Conservation (phyloP, 30 jellyfish, hydroid and myxozoan species). For the Hydractinia echinata region DNA sequence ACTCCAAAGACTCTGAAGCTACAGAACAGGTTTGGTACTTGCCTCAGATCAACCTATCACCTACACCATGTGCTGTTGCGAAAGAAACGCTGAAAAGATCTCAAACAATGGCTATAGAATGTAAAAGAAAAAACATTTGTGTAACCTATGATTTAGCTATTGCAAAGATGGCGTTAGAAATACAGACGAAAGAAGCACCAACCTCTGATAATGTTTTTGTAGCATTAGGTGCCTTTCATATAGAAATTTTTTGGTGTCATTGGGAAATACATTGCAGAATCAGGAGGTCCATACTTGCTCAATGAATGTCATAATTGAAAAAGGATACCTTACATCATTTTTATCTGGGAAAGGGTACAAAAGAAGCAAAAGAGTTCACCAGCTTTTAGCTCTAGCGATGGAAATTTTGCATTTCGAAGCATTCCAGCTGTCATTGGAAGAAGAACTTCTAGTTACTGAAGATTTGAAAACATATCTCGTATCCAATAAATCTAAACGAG, state of each 20-base stretch:
- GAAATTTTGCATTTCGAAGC: slow-evolving; percentile 1
- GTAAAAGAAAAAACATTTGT: neutral
- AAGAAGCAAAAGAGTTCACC: slow-evolving; percentile 2
- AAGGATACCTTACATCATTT: neutral
- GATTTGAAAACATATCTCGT: too few species aligned
- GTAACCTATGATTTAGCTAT: slow-evolving; percentile 15
- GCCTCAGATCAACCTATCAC: slow-evolving; percentile 14
- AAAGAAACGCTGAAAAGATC: neutral
- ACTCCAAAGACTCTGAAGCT: neutral
- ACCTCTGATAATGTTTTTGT: neutral
- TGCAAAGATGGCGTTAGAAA: slow-evolving; percentile 4
- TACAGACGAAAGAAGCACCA: too few species aligned
- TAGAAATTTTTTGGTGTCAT: neutral
- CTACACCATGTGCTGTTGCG: slow-evolving; percentile 10
- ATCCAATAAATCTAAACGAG: too few species aligned
- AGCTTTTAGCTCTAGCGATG: neutral
- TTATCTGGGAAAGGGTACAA: too few species aligned
- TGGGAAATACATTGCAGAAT: slow-evolving; percentile 5
- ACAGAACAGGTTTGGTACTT: slow-evolving; percentile 1
- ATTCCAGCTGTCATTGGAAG: too few species aligned
- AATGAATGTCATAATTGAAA: neutral
- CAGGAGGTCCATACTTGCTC: slow-evolving; percentile 14
- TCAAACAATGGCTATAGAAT: neutral
- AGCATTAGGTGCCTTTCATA: slow-evolving; percentile 9
- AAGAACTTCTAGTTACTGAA: too few species aligned